Evolutionary conservation across 2,113 vertebrate genomes (phyloP).

Genomic region (Brienomyrus longianalis): DNA sequence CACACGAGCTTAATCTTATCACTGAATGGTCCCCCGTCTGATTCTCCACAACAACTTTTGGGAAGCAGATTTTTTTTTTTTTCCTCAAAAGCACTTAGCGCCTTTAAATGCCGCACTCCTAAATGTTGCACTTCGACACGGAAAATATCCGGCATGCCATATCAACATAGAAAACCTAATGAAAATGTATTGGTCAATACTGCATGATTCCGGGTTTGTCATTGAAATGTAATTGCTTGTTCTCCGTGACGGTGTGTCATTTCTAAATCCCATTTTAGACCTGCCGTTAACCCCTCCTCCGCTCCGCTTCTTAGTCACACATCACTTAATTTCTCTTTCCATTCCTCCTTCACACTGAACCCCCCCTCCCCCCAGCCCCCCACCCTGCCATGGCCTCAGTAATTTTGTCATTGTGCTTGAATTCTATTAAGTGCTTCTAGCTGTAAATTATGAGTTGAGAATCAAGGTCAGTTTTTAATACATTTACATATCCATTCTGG

Average conservation of each 20-base stretch:
- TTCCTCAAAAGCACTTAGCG: neutral
- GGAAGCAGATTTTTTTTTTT: neutral
- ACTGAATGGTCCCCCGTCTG: neutral
- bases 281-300: neutral
- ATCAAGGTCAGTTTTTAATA: constrained; percentile 20
- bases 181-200: constrained; percentile 19
- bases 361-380: neutral
- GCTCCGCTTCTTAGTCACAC: constrained; percentile 4
- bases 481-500: neutral
- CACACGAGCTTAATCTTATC: neutral
- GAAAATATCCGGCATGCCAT: neutral
- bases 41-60: neutral
- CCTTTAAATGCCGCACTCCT: neutral
- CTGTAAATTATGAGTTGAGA: constrained; percentile 12
- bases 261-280: constrained; percentile 26
- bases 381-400: constrained; percentile 3
- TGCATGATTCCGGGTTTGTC: constrained; percentile 23
- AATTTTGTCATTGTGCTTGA: constrained; percentile 10
- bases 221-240: constrained; percentile 28
- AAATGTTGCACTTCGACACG: neutral
- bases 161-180: constrained; percentile 15
- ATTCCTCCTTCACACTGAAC: neutral
- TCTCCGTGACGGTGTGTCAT: constrained; percentile 14
- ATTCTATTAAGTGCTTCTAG: constrained; percentile 11
- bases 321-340: constrained; percentile 10